Evolutionary conservation across 2,888 invertebrate species (phyloP), one percentile per base, ranked within the genome.

Genomic region (Venusia cambrica): DNA sequence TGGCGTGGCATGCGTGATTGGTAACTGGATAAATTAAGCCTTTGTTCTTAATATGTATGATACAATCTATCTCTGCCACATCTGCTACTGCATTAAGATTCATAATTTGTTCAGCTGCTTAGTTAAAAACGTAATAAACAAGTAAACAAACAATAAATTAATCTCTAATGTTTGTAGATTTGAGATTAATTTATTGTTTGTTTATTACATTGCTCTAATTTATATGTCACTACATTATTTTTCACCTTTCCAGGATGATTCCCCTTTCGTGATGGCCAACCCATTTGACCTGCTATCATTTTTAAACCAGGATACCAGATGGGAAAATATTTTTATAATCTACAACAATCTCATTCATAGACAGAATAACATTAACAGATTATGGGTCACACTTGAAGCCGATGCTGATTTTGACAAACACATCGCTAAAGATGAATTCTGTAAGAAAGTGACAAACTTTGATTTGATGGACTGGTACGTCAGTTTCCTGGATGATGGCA

Each of bases 261-360:
- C 94, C 2, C 90, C 92, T 2, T 94, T 92, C 74, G 89, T 92
- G 69, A 80, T 95, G 75, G 89, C 90, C 16, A 87, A 90, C 12
- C 92, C 94, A 0, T 91, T 92, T 60, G 94, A 95, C 68, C 80
- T 95, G 21, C 77, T 94, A 32, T 91, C 92, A 2, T 90, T 95
- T 55, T 73, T 95, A 57, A 92, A 93, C 42, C 95, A 95, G 78
- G 94, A 94, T 60, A 90, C 90, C 18, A 80, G 93, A 10, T 89
- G 89, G 64, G 85, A 89, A 27, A 88, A 89, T 40, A 89, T 92
- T 24, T 87, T 89, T 38, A 81, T 81, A 21, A 67, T 93, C 19
- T 91, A 92, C 61, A 80, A 91, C 53, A 91, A 92, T 54, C 87
- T 94, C 33, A 72, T 89, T 5, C 77, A 78, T 2, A 88, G 90